Conservation (phyloP, 1,140 invertebrate genomes). For the Macrostomum lignano region DNA sequence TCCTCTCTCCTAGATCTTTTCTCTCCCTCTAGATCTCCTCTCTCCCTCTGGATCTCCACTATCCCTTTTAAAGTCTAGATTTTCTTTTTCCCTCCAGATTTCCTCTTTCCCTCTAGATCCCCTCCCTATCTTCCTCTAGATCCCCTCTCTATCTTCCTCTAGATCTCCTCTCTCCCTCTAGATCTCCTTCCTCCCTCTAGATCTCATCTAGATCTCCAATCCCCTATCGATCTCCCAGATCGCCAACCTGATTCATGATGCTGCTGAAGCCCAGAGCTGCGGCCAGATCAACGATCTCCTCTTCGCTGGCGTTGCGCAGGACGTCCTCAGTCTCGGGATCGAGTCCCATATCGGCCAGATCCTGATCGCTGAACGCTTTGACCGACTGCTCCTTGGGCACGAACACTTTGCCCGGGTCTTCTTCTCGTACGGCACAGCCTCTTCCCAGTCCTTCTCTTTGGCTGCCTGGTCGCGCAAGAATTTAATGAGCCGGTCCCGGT, state of each 20-base stretch:
- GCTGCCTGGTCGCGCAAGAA: constrained; percentile 87
- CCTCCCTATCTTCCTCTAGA: too few species aligned
- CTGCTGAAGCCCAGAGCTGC: constrained; percentile 95
- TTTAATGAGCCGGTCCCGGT: constrained; percentile 52
- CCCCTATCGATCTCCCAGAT: too few species aligned
- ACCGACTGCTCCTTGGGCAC: constrained; percentile 46
- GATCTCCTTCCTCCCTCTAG: too few species aligned
- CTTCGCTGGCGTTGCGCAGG: constrained; percentile 59
- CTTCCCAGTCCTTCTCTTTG: constrained; percentile 83
- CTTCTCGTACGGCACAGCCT: constrained; percentile 58
- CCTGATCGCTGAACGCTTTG: constrained; percentile 11
- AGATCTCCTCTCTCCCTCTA: too few species aligned
- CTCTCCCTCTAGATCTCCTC: too few species aligned
- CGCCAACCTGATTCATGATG: constrained; percentile 99
- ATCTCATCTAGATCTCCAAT: too few species aligned
- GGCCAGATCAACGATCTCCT: constrained; percentile 93
- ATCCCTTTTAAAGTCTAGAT: too few species aligned
- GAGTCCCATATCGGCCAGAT: constrained; percentile 10
- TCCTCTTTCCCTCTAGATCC: too few species aligned
- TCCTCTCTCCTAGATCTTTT: too few species aligned
- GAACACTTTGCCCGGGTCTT: constrained; percentile 40
- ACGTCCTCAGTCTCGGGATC: constrained; percentile 15
- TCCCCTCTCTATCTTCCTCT: too few species aligned
- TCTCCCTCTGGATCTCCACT: too few species aligned
- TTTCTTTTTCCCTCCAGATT: too few species aligned